phyloP scores from a whole-genome alignment of 2,888 invertebrate genomes.

The Aelia acuminata region DNA sequence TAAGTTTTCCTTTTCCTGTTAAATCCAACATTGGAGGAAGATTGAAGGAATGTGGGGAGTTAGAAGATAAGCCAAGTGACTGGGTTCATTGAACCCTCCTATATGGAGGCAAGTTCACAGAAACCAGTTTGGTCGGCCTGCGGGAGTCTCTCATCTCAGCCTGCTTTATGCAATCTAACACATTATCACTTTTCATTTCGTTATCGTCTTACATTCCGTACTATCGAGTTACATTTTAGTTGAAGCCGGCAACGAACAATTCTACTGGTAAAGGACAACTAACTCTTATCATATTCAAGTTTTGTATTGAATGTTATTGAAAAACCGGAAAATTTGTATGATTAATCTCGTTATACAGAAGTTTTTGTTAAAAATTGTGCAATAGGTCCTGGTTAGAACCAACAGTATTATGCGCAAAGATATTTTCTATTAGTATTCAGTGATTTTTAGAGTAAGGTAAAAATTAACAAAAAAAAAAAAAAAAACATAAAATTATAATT shows the following conservation, averaged over 20 bases:
- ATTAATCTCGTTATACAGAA: too few species aligned
- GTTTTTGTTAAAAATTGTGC: too few species aligned
- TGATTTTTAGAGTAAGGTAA: too few species aligned
- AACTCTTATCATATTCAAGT: too few species aligned
- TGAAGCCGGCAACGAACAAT: neutral
- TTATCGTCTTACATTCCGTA: neutral
- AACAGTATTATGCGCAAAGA: too few species aligned
- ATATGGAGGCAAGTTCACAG: constrained; percentile 38
- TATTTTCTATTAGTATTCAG: too few species aligned
- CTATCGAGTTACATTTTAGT: neutral
- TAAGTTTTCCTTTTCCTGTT: constrained; percentile 6
- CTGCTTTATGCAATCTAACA: neutral
- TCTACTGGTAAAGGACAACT: neutral
- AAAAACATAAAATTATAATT: too few species aligned
- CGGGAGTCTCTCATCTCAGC: too few species aligned
- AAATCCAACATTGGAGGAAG: neutral
- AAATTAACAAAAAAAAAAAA: too few species aligned
- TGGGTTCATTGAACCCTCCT: constrained; percentile 35
- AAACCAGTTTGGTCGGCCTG: constrained; percentile 1
- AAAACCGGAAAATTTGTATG: too few species aligned
- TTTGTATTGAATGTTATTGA: too few species aligned
- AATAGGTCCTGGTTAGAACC: too few species aligned
- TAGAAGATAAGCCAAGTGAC: constrained; percentile 14
- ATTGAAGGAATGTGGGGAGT: constrained; percentile 28
- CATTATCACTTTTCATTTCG: constrained; percentile 43